Base-by-base conservation (phyloP, 2,797 vertebrate genomes). In the Tragopan temminckii region DNA sequence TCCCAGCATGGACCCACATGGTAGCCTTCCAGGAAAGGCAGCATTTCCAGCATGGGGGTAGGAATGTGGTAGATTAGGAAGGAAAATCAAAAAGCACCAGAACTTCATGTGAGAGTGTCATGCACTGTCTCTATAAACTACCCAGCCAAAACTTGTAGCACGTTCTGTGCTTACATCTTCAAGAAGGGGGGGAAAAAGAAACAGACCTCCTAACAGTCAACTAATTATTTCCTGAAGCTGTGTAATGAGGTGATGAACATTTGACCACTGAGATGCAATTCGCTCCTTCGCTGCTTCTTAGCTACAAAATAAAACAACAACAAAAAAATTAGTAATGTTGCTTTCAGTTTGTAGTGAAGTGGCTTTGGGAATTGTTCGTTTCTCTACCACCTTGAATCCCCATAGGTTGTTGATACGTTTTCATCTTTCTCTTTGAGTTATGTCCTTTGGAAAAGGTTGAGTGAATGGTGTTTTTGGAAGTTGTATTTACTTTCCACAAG, bases 401-500 rank as follows among this genome's bases (percentile, higher is more conserved):
- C 36, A 11, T 57, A 64, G 57, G 33, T 25, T 1, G 0, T 38
- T 75, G 45, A 7, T 74, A 27, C 67, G 52, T 71, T 88, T 63
- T 77, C 89, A 85, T 52, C 59, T 69, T 93, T 85, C 58, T 62
- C 20, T 23, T 91, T 81, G 77, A 88, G 80, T 74, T 80, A 3
- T 66, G 69, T 71, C 77, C 74, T 61, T 70, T 58, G 59, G 93
- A 94, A 94, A 94, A 92, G 85, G 78, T 91, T 71, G 29, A 10
- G 57, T 91, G 83, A 93, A 64, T 61, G 64, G 52, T 83, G 88
- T 13, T 90, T 94, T 88, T 70, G 45, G 71, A 95, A 95, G 79
- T 94, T 63, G 11, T 82, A 48, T 85, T 93, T 90, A 50, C 94
- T 91, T 94, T 91, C 57, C 80, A 63, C 77, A 90, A 81, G 64